These are phyloP conservation scores for Lophochroa leadbeateri DNA, from an alignment of 2,113 vertebrate species.

Conservation along the genomic window DNA sequence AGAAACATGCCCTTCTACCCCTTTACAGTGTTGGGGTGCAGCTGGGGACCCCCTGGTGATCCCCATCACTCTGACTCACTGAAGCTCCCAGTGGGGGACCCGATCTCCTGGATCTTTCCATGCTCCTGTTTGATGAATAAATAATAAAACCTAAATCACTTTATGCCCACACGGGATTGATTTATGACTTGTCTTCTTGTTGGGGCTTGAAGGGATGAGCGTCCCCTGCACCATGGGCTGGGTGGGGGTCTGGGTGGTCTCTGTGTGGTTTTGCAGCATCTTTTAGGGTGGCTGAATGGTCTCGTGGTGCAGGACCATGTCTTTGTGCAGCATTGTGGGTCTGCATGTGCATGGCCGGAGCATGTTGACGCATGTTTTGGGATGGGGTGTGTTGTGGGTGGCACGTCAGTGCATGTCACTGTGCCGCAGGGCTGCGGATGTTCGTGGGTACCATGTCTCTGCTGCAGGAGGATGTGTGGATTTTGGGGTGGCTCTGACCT, in stretches of 20 bases:
- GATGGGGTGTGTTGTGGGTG: neutral
- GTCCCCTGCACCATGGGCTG: fast-evolving
- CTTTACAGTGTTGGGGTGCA: fast-evolving
- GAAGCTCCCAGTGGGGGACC: neutral
- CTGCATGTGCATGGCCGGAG: fast-evolving
- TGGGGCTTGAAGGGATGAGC: neutral
- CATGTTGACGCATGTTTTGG: fast-evolving
- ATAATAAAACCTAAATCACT: neutral
- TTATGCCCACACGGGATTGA: neutral
- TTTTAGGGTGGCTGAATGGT: neutral
- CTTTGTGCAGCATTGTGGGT: fast-evolving
- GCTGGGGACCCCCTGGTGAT: fast-evolving
- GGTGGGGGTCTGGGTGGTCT: neutral
- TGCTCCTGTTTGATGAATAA: neutral
- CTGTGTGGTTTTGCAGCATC: fast-evolving
- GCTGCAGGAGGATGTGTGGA: fast-evolving
- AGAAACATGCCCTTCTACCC: fast-evolving
- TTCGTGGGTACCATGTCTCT: fast-evolving
- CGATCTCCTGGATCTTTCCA: fast-evolving
- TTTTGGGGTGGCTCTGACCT: neutral
- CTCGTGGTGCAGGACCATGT: fast-evolving
- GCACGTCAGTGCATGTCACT: fast-evolving
- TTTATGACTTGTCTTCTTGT: neutral
- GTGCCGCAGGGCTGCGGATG: neutral
- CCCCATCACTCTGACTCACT: too few species aligned